Conservation (phyloP, 2,113 vertebrate genomes). For the Ploceus nigricollis region DNA sequence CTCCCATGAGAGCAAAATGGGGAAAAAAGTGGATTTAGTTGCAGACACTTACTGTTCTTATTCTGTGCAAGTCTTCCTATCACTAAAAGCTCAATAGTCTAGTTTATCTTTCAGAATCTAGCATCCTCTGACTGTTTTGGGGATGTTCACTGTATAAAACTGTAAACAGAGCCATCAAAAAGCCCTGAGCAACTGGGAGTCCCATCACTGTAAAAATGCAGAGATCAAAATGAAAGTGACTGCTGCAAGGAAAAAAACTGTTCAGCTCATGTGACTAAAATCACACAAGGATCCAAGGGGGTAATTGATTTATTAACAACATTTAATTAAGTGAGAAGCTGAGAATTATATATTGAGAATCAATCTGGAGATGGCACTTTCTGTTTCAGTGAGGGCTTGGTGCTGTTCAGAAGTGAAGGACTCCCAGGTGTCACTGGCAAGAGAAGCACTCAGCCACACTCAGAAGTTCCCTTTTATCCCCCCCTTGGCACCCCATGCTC, state of each 20-base stretch:
- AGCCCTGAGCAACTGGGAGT: neutral
- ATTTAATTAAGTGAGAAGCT: neutral
- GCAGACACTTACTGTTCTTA: neutral
- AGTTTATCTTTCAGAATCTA: neutral
- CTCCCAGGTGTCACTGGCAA: neutral
- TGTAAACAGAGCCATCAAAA: neutral
- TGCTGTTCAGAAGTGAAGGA: neutral
- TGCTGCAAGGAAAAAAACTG: neutral
- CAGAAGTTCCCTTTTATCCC: neutral
- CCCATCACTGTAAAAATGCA: neutral
- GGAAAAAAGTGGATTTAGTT: neutral
- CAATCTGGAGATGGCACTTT: neutral
- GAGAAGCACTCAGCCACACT: neutral
- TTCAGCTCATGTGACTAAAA: neutral
- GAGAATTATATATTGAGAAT: neutral
- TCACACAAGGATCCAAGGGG: neutral
- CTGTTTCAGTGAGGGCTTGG: neutral
- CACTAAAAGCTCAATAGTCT: neutral
- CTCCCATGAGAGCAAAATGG: neutral
- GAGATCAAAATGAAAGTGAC: neutral
- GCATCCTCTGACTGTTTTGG: neutral
- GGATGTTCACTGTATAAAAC: neutral
- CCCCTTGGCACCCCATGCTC: fast-evolving
- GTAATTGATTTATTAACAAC: neutral
- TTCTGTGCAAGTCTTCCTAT: neutral